phyloP scores from a whole-genome alignment of 1,140 invertebrate genomes.

The Pseudomyrmex dendroicus region DNA sequence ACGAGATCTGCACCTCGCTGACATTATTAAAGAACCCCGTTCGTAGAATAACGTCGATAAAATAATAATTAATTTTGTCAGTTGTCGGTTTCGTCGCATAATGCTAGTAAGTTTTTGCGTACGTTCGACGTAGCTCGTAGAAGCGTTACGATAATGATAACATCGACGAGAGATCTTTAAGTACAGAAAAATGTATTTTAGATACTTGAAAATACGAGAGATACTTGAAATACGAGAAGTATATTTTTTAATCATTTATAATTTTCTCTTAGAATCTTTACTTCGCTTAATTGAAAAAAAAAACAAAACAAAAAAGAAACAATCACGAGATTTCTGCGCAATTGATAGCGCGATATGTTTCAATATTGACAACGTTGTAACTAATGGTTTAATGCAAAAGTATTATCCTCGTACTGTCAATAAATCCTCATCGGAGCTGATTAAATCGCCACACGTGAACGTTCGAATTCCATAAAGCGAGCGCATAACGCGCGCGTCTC shows the following conservation, averaged over 20 bases:
- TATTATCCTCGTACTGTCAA: not conserved
- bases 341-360: not conserved
- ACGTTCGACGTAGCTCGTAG: not conserved
- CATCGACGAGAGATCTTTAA: too few relatives aligned
- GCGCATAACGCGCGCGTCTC: not conserved
- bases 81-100: constrained; percentile 2
- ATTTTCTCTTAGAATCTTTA: not conserved
- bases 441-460: constrained; percentile 36
- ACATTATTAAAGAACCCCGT: constrained; percentile 17
- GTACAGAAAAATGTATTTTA: too few relatives aligned
- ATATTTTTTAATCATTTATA: too few relatives aligned
- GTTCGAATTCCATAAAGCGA: constrained; percentile 34
- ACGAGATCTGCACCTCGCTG: constrained; percentile 9
- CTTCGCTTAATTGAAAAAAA: not conserved
- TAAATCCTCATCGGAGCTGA: constrained; percentile 24
- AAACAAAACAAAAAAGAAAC: not conserved
- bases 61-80: not conserved
- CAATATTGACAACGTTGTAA: constrained; percentile 26
- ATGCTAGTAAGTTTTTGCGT: not conserved
- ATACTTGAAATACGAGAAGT: too few relatives aligned
- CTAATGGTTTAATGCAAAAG: constrained; percentile 32
- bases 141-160: not conserved
- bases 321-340: not conserved
- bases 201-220: too few relatives aligned
- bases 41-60: constrained; percentile 11